Evolutionary conservation across 2,113 vertebrate genomes (phyloP), one percentile per base, ranked within the genome.

Genomic region (Garra rufa): DNA sequence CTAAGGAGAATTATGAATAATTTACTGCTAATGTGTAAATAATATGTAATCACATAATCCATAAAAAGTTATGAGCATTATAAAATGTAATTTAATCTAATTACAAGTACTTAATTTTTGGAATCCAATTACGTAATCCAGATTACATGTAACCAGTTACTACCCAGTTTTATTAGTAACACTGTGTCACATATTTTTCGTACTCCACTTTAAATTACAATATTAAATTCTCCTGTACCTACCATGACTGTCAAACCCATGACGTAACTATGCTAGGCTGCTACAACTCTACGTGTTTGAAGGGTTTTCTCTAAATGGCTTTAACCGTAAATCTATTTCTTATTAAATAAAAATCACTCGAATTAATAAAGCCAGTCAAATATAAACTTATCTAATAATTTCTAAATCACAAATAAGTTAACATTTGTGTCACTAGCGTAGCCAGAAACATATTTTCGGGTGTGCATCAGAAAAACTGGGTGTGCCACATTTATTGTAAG

Each of bases 221-320:
- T 79, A 28, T 19, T 38, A 17, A 13, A 55, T 28, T 9, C 24
- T 65, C n/a, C 9, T 82, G 87, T n/a, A 85, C 24, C 8, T 65
- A 50, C 34, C 38, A 41, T 73, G 81, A 75, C 55, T 81, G 86
- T 86, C 87, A 90, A 92, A 91, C 83, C 87, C 59, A 90, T 93
- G 92, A 94, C 92, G 92, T 91, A 85, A 91, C 87, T 85, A 38
- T 81, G 10, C 15, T 80, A 80, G 92, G 81, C 76, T 38, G 65
- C 13, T 52, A 9, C 19, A 82, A 70, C 80, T 38, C 5, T 24
- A 5, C 9, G 2, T n/a, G 61, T 10, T 9, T 17, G 10, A 28
- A 48, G 63, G 38, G 48, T 3, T 55, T 3, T 81, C 1, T 34
- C 15, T 65, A 71, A 46, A 75, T 41, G n/a, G 14, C 24, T 21